Evolutionary conservation across 1,140 invertebrate species (phyloP), one percentile per base, ranked within the genome.

Genomic region (Agrypnia vestita): DNA sequence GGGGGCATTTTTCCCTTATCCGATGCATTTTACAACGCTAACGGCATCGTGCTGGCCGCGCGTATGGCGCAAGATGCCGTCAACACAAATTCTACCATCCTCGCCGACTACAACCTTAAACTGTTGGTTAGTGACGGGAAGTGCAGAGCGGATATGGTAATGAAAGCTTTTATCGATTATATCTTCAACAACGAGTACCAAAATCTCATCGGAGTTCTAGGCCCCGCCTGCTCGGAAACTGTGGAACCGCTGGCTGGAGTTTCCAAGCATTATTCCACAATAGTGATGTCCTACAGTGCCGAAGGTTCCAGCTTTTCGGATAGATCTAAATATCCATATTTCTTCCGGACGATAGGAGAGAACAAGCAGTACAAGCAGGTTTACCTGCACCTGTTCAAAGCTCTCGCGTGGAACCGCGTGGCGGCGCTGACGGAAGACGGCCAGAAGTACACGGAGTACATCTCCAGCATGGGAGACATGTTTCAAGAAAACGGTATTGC

Each of bases 141-240:
- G 78, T 97, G 96, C 86, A 90, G 92, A 72, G 88, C 94, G 0
- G 95, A 96, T 84, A 90, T 91, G 79, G 95, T 96, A 0, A 94
- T 96, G 92, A 94, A 93, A 82, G 89, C 92, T 0, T 96, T 96
- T 85, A 95, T 97, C 62, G 92, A 95, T 75, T 95, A 94, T 81
- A 93, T 94, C 8, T 86, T 90, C 3, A 87, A 90, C 17, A 88
- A 89, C 25, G 86, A 90, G 35, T 85, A 88, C 15, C 84, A 89
- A 9, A 90, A 90, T 43, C 85, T 96, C 46, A 89, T 94, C 51
- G 95, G 95, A 4, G 92, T 96, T 25, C 85, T 96, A 51, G 95
- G 96, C n/a, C 95, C 96, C 4, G 95, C 94, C 9, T 97, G 96
- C 85, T 95, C 94, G 4, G 95, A 96, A 85, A 96, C 95, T 0